Conservation (phyloP, 2,888 invertebrate species). For the Trachelus iudaicus region DNA sequence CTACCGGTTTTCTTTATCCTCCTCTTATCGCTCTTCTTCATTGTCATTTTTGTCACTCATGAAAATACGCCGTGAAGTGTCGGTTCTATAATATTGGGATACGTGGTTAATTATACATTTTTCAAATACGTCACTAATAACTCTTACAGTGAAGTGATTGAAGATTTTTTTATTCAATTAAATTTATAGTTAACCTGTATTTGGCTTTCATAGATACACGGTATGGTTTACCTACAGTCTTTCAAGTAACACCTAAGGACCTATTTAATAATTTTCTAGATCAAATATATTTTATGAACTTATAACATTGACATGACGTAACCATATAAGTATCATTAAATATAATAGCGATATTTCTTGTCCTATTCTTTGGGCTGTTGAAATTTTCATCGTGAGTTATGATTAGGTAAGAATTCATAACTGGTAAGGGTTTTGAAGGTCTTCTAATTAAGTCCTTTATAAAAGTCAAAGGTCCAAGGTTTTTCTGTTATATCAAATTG, state of each 20-base stretch:
- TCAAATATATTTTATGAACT: not conserved
- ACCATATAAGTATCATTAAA: not conserved
- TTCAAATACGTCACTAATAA: not conserved
- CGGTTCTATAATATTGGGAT: not conserved
- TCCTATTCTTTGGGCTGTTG: not conserved
- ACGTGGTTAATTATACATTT: not conserved
- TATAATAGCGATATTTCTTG: not conserved
- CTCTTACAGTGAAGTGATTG: not conserved
- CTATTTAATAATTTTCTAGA: not conserved
- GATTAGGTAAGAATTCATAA: not conserved
- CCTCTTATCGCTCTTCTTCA: not conserved
- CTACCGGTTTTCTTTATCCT: not conserved
- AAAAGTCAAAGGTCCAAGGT: not conserved
- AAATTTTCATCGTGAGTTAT: not conserved
- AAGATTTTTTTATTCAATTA: not conserved
- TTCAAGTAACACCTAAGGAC: not conserved
- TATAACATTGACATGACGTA: not conserved
- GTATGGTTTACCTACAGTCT: not conserved
- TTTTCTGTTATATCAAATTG: not conserved
- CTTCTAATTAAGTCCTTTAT: not conserved
- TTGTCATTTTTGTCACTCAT: not conserved
- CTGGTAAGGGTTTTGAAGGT: not conserved
- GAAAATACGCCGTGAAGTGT: not conserved
- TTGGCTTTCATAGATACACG: not conserved
- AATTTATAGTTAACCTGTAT: not conserved